Percentiles rank a stretch among this genome's conserved stretches.
These are phyloP conservation scores for Pyrocephalus nanus DNA, from an alignment of 2,797 vertebrate species.

Conservation along the genomic window DNA sequence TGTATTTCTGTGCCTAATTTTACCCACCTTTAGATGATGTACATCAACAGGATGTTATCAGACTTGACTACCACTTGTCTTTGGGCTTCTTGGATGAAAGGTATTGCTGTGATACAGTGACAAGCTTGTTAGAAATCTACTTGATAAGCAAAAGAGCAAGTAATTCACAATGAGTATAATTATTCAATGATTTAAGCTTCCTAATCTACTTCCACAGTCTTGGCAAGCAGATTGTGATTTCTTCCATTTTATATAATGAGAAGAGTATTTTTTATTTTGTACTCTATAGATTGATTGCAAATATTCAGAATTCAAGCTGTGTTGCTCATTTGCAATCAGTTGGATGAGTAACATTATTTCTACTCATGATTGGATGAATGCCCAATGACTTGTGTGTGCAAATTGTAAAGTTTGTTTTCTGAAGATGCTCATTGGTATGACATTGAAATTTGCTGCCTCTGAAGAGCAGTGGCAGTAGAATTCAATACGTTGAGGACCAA, in stretches of 20 bases:
- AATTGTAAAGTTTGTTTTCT: conserved; percentile 60
- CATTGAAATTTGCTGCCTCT: conserved; percentile 49
- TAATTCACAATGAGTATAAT: conserved; percentile 66
- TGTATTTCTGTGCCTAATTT: conserved; percentile 10
- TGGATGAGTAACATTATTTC: conserved; percentile 64
- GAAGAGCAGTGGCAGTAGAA: not conserved
- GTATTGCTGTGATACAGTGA: conserved; percentile 11
- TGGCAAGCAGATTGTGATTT: conserved; percentile 62
- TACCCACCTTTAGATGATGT: conserved; percentile 40
- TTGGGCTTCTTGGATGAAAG: conserved; percentile 32
- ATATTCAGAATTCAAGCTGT: conserved; percentile 71
- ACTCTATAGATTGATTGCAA: conserved; percentile 67
- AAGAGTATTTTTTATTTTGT: conserved; percentile 43
- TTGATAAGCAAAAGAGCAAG: conserved; percentile 61
- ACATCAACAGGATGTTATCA: conserved; percentile 38
- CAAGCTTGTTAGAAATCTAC: conserved; percentile 46
- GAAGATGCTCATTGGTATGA: conserved; percentile 45
- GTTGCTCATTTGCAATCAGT: conserved; percentile 66
- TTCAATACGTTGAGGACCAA: not conserved
- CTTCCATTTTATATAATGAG: conserved; percentile 63
- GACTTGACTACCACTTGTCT: conserved; percentile 40
- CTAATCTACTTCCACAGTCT: conserved; percentile 59
- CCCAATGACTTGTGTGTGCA: conserved; percentile 62
- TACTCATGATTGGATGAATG: conserved; percentile 63
- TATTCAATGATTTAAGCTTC: conserved; percentile 67